phyloP scores from a whole-genome alignment of 1,140 invertebrate species.

The Conus ventricosus region DNA sequence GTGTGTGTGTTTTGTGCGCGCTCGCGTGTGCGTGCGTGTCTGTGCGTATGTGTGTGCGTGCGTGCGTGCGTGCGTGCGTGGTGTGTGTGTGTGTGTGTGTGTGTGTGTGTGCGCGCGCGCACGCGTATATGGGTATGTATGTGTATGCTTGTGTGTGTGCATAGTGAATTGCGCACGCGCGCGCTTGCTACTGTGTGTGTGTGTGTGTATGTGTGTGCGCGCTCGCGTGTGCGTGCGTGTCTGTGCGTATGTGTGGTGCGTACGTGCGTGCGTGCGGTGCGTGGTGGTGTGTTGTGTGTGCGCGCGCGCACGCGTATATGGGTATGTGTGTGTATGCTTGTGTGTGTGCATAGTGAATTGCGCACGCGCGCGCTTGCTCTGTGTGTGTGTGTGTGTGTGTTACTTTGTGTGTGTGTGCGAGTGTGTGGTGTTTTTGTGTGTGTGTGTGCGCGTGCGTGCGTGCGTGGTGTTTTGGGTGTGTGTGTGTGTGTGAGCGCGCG shows the following conservation, averaged over 20 bases:
- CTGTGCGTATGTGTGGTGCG: no score
- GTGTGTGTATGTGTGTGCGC: no score
- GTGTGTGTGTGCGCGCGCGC: no score
- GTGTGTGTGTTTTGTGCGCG: neutral
- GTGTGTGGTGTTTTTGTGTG: slow-evolving; percentile 9
- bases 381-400: neutral
- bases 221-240: no score
- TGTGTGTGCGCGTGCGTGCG: neutral
- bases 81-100: neutral
- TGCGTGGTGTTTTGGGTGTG: neutral
- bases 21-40: neutral
- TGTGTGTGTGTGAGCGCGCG: no score
- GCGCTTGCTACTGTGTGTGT: no score
- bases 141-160: neutral
- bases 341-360: no score
- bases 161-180: no score
- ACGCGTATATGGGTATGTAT: neutral
- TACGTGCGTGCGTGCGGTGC: no score
- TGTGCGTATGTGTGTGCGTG: slow-evolving; percentile 17
- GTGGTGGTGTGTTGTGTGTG: no score
- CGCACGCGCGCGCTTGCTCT: no score
- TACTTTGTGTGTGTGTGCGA: slow-evolving; percentile 30
- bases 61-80: neutral
- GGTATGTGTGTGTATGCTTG: neutral
- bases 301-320: no score